Evolutionary conservation across 2,888 invertebrate genomes (phyloP).

Genomic region (Cataglyphis altisquamis): DNA sequence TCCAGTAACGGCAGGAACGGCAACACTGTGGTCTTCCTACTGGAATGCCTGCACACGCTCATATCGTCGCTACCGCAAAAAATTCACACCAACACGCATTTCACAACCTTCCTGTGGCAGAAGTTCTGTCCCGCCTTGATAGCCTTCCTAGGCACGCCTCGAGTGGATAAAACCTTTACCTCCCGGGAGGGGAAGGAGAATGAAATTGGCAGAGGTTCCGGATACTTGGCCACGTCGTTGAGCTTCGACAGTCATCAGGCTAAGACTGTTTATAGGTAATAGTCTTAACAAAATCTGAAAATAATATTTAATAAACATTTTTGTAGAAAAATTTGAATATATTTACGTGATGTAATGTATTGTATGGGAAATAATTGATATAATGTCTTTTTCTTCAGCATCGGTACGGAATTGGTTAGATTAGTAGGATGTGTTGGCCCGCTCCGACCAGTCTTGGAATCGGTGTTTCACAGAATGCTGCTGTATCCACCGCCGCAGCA

Average conservation of each 20-base stretch:
- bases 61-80: slow-evolving; percentile 94
- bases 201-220: slow-evolving; percentile 90
- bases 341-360: not conserved
- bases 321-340: not conserved
- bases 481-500: slow-evolving; percentile 95
- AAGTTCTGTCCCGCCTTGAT: slow-evolving; percentile 96
- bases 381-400: slow-evolving; percentile 88
- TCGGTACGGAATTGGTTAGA: slow-evolving; percentile 95
- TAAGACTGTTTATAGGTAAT: slow-evolving; percentile 94
- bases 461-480: slow-evolving; percentile 96
- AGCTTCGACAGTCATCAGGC: slow-evolving; percentile 94
- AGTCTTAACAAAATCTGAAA: not conserved
- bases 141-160: slow-evolving; percentile 95
- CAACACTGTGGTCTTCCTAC: slow-evolving; percentile 91
- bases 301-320: not conserved
- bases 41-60: slow-evolving; percentile 95
- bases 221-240: slow-evolving; percentile 91
- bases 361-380: not conserved
- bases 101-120: slow-evolving; percentile 96
- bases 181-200: slow-evolving; percentile 88
- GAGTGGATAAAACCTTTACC: slow-evolving; percentile 93
- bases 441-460: slow-evolving; percentile 96
- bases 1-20: slow-evolving; percentile 87
- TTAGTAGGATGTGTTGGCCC: slow-evolving; percentile 95
- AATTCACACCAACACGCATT: slow-evolving; percentile 94